Conservation (phyloP, 1,140 invertebrate species). For the Drosophila santomea region DNA sequence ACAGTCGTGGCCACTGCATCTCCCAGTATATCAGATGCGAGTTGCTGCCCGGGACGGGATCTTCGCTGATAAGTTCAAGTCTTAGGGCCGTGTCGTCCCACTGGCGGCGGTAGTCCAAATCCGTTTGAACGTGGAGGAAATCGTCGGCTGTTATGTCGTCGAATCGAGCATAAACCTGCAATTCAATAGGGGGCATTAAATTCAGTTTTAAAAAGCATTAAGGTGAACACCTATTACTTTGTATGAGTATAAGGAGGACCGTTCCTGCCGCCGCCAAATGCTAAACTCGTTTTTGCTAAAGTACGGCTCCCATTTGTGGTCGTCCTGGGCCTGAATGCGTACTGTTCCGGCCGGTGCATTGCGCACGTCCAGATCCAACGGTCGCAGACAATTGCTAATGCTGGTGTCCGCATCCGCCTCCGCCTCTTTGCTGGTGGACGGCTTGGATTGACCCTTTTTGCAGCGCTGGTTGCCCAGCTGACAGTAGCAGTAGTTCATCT, state of each 20-base stretch:
- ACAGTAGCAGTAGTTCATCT: conserved; percentile 87
- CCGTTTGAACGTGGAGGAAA: conserved; percentile 93
- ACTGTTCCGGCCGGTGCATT: conserved; percentile 75
- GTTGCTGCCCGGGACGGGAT: conserved; percentile 86
- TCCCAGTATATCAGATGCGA: conserved; percentile 94
- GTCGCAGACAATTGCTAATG: conserved; percentile 49
- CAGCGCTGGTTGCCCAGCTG: conserved; percentile 87
- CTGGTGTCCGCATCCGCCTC: background rate
- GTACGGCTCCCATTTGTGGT: conserved; percentile 90
- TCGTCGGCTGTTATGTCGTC: conserved; percentile 91
- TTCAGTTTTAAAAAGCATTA: background rate
- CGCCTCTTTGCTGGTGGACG: conserved; percentile 51
- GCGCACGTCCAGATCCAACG: conserved; percentile 32
- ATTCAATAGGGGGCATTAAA: background rate
- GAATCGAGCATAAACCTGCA: conserved; percentile 90
- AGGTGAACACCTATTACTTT: conserved; percentile 86
- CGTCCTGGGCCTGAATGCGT: conserved; percentile 78
- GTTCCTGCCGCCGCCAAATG: conserved; percentile 91
- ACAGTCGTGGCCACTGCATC: conserved; percentile 93
- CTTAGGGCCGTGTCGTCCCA: conserved; percentile 93
- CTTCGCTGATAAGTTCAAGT: conserved; percentile 88
- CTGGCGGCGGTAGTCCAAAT: conserved; percentile 90
- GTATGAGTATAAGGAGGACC: conserved; percentile 89
- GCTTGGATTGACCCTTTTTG: conserved; percentile 86
- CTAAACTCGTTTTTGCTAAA: conserved; percentile 92